A percentile compares a stretch with the other conserved stretches of the same genome.
Conservation (phyloP, 1,140 invertebrate species). For the Melipona quadrifasciata region DNA sequence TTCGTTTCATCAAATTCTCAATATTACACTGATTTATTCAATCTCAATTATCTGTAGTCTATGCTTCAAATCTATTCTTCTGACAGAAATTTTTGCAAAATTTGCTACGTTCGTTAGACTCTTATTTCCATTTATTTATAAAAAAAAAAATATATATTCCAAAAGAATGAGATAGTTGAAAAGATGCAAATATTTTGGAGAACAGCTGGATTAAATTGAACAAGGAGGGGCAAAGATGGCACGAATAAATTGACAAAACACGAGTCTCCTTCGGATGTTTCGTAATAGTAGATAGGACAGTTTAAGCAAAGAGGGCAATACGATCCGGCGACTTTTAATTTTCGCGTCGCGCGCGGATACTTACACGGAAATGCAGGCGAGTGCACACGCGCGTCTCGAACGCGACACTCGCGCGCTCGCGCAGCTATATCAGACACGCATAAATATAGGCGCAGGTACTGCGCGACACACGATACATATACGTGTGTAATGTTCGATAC, state of each 20-base stretch:
- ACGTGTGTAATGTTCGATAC: slow-evolving; percentile 53
- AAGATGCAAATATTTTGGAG: neutral
- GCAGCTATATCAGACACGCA: slow-evolving; percentile 37
- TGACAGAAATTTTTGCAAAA: too few species aligned
- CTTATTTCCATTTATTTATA: neutral
- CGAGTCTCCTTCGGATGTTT: neutral
- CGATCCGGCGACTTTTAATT: slow-evolving; percentile 19
- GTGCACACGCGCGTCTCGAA: slow-evolving; percentile 13
- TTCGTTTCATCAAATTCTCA: neutral
- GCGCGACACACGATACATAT: slow-evolving; percentile 41
- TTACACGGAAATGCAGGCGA: slow-evolving; percentile 23
- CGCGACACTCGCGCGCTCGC: slow-evolving; percentile 36
- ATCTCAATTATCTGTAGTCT: too few species aligned
- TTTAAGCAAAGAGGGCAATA: neutral
- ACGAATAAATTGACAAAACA: neutral
- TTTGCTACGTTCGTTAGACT: too few species aligned
- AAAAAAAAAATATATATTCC: neutral
- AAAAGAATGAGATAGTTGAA: neutral
- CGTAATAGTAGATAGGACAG: neutral
- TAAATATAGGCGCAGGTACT: slow-evolving; percentile 11
- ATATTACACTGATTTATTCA: too few species aligned
- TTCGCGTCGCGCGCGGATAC: neutral
- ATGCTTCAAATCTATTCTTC: too few species aligned
- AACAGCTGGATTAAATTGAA: neutral
- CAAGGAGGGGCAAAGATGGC: neutral